Evolutionary conservation across 2,113 vertebrate species (phyloP).

Genomic region (Acanthisitta chloris): DNA sequence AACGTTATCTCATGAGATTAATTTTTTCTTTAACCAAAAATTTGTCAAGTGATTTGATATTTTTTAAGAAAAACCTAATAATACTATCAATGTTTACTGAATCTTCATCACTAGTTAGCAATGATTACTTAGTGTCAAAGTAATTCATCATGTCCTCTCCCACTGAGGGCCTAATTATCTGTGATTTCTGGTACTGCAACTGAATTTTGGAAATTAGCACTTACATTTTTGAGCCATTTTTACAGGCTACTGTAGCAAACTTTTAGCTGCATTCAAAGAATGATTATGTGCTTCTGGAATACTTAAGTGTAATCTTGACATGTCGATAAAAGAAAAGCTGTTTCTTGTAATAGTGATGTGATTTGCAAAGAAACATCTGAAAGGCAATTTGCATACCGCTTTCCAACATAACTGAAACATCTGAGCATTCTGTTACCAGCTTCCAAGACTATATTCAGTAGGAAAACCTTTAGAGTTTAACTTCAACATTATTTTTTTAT

Average conservation of each 20-base stretch:
- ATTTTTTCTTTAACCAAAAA: neutral
- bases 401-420: rapidly evolving
- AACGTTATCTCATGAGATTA: neutral
- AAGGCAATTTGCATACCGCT: neutral
- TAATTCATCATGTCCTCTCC: neutral
- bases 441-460: neutral
- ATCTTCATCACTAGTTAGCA: neutral
- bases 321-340: neutral
- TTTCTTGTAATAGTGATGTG: neutral
- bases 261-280: neutral
- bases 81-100: neutral
- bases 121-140: neutral
- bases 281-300: neutral
- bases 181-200: neutral
- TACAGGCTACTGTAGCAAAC: neutral
- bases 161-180: neutral
- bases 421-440: neutral
- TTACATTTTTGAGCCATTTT: neutral
- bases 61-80: neutral
- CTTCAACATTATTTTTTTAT: neutral
- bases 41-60: neutral
- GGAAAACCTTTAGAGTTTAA: neutral
- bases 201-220: neutral
- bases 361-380: constrained; percentile 1
- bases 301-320: neutral